These are phyloP conservation scores for Salvator merianae DNA, from an alignment of 2,113 vertebrate genomes.

Conservation along the genomic window DNA sequence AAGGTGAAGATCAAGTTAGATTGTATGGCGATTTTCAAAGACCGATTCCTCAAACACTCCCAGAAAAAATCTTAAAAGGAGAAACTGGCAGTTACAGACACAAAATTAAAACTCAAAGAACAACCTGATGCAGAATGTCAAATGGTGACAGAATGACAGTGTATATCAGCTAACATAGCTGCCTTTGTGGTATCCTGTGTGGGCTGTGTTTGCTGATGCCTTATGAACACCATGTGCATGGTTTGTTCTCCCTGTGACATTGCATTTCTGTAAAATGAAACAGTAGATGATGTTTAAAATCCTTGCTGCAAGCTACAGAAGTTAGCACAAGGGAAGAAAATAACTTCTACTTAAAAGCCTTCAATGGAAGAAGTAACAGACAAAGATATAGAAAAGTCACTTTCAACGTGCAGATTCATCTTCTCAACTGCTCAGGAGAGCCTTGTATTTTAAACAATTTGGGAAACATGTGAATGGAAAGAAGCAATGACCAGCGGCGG, in stretches of 20 bases:
- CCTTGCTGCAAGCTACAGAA: background rate
- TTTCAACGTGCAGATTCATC: background rate
- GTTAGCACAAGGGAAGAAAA: background rate
- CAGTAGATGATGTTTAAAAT: background rate
- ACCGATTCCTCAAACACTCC: background rate
- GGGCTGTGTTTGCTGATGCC: background rate
- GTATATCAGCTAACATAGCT: background rate
- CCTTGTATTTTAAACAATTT: fast-evolving
- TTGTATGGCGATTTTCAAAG: background rate
- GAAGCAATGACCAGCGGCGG: background rate
- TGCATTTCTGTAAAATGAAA: background rate
- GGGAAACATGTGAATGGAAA: background rate
- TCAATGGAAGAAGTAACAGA: background rate
- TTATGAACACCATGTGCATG: background rate
- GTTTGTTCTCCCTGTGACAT: background rate
- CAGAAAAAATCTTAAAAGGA: background rate
- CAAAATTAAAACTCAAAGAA: background rate
- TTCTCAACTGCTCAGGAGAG: background rate
- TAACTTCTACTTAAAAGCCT: background rate
- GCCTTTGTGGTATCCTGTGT: background rate
- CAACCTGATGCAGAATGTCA: background rate
- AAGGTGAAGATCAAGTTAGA: background rate
- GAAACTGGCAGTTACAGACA: background rate
- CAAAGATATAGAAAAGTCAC: background rate
- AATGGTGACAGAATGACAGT: background rate